Evolutionary conservation across 2,113 vertebrate species (phyloP).

Genomic region (Amblyornis subalaris): DNA sequence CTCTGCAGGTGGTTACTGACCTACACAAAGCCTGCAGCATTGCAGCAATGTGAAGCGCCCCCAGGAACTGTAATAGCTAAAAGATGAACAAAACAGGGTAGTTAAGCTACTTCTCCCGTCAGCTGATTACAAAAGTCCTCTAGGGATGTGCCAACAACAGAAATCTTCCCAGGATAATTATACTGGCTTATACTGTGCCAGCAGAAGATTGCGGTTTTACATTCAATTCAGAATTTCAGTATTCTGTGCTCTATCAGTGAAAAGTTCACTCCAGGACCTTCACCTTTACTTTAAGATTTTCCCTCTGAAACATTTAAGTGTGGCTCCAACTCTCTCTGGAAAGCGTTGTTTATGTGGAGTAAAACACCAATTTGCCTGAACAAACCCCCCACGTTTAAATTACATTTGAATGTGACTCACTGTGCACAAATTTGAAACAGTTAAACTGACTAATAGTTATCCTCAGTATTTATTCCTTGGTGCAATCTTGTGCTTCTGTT

Average conservation of each 20-base stretch:
- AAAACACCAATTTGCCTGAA: not conserved
- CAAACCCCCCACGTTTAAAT: not conserved
- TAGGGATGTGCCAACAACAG: not conserved
- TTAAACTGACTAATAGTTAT: not conserved
- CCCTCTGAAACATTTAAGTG: not conserved
- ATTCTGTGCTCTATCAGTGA: not conserved
- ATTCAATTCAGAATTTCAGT: not conserved
- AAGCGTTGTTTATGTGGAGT: rapidly evolving
- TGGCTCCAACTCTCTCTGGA: not conserved
- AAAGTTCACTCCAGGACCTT: not conserved
- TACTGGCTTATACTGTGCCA: not conserved
- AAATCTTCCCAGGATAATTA: not conserved
- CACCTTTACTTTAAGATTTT: not conserved
- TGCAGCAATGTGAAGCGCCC: not conserved
- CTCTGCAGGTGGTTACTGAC: not conserved
- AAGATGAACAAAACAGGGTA: rapidly evolving
- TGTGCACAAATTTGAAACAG: not conserved
- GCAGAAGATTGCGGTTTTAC: not conserved
- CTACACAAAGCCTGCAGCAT: rapidly evolving
- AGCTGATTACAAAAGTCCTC: not conserved
- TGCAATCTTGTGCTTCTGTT: not conserved
- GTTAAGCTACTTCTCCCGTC: not conserved
- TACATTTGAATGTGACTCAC: not conserved
- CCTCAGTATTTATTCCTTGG: not conserved
- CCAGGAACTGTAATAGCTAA: not conserved